These are phyloP conservation scores for Ceriagrion tenellum DNA, from an alignment of 2,888 invertebrate species.

Conservation along the genomic window DNA sequence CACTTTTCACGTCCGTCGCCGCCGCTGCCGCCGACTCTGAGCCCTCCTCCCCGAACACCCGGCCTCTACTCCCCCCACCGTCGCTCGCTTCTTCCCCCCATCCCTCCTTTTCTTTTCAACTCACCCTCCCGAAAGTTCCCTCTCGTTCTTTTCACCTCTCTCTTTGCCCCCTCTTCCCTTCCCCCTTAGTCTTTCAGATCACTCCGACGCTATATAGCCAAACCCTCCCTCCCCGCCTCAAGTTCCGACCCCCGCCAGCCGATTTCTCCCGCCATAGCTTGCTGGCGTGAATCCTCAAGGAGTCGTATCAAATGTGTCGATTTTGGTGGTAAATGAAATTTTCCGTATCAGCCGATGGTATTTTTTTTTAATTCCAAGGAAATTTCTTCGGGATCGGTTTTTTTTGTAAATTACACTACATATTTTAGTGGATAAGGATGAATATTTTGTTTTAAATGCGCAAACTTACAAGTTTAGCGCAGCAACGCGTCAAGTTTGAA, in stretches of 20 bases:
- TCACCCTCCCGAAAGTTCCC: not conserved
- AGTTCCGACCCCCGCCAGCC: not conserved
- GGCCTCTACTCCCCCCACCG: not conserved
- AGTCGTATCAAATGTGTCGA: not conserved
- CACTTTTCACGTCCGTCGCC: not conserved
- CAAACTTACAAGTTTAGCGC: no score
- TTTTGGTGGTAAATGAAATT: no score
- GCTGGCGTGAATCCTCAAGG: not conserved
- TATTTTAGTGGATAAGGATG: no score
- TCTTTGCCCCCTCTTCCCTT: not conserved
- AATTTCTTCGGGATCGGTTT: no score
- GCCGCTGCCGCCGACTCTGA: constrained; percentile 10
- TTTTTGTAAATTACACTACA: no score
- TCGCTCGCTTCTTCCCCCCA: not conserved
- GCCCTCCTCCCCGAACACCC: not conserved
- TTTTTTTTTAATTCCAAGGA: no score
- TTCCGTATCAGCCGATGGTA: no score
- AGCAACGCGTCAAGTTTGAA: no score
- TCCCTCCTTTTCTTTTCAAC: constrained; percentile 18
- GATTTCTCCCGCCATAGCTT: not conserved
- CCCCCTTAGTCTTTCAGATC: constrained; percentile 20
- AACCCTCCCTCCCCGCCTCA: not conserved
- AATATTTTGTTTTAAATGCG: no score
- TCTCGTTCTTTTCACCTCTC: constrained; percentile 21
- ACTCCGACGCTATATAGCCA: not conserved